Evolutionary conservation across 2,797 vertebrate species (phyloP).

Genomic region (Aldrovandia affinis): DNA sequence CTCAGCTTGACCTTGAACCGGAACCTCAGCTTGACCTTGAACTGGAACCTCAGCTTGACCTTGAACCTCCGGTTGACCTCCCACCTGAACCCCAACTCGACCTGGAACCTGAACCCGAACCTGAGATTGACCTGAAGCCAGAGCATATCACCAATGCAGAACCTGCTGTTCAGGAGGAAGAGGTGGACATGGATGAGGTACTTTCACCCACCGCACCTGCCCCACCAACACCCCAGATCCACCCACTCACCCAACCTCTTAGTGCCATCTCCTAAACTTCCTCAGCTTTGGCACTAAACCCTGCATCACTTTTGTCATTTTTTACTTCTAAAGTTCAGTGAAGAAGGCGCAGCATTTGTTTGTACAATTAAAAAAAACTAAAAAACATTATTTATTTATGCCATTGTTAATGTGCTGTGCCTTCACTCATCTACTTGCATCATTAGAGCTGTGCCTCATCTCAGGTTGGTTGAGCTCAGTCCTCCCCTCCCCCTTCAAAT

Average conservation of each 20-base stretch:
- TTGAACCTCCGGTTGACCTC: constrained; percentile 6
- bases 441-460: not conserved
- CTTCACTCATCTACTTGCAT: not conserved
- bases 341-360: too few relatives aligned
- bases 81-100: constrained; percentile 4
- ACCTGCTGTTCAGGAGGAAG: constrained; percentile 60
- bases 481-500: too few relatives aligned
- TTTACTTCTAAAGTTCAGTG: not conserved
- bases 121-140: constrained; percentile 44
- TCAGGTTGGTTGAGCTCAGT: too few relatives aligned
- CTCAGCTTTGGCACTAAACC: not conserved
- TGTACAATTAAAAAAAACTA: too few relatives aligned
- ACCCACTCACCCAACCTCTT: not conserved
- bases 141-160: constrained; percentile 65
- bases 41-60: constrained; percentile 4
- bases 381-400: too few relatives aligned
- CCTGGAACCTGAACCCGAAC: not conserved
- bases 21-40: constrained; percentile 7
- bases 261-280: too few relatives aligned
- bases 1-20: not conserved
- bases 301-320: not conserved
- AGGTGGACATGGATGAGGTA: constrained; percentile 84
- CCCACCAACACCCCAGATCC: constrained; percentile 29
- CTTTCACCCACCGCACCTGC: constrained; percentile 20
- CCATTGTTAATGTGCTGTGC: too few relatives aligned